A percentile compares a stretch with the other conserved stretches of the same genome.
Evolutionary conservation across 2,797 vertebrate genomes (phyloP).

Genomic region (Malacoraja senta): DNA sequence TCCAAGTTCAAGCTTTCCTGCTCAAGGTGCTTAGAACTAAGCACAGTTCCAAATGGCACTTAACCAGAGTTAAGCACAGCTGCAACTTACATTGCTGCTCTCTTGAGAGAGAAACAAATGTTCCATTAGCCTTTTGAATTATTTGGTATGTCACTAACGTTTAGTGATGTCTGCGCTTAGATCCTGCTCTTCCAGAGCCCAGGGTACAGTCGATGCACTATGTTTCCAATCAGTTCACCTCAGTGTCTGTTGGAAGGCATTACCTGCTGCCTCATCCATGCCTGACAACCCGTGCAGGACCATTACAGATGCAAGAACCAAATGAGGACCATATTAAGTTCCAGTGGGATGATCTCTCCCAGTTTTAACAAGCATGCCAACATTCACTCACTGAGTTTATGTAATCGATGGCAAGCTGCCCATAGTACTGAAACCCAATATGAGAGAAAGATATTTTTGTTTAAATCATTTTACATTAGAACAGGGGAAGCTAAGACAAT

Average conservation of each 20-base stretch:
- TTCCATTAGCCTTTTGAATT: not conserved
- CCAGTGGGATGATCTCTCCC: not conserved
- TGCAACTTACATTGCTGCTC: not conserved
- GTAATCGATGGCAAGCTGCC: not conserved
- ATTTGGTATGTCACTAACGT: not conserved
- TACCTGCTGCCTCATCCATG: no score
- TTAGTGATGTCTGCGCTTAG: not conserved
- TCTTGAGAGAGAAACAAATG: not conserved
- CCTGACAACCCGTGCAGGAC: no score
- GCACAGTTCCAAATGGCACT: not conserved
- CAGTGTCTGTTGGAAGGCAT: not conserved
- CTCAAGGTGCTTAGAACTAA: not conserved
- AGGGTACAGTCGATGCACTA: not conserved
- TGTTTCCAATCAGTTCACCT: not conserved
- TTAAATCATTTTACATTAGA: not conserved
- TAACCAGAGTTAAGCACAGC: not conserved
- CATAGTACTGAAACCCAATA: not conserved
- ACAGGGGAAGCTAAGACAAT: not conserved
- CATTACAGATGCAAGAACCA: not conserved
- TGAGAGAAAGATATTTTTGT: not conserved
- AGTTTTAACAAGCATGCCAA: not conserved
- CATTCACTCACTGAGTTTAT: not conserved
- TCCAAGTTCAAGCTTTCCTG: not conserved
- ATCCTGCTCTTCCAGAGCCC: not conserved
- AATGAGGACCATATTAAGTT: not conserved